Conservation (phyloP, 1,140 invertebrate species). For the Papilio polyxenes region DNA sequence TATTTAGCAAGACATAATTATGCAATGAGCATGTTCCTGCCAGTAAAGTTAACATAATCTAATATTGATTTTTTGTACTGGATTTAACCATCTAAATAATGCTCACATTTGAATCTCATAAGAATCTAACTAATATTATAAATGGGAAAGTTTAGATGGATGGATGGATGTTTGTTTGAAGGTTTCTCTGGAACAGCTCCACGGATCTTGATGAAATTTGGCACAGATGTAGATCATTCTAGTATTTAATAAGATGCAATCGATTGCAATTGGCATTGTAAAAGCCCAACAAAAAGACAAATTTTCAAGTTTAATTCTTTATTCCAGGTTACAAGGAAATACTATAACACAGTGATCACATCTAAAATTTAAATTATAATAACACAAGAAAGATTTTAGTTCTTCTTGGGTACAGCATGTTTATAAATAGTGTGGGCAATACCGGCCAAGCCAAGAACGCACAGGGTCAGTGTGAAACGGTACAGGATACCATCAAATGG, state of each 20-base stretch:
- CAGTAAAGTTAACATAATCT: too few species aligned
- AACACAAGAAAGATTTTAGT: slow-evolving; percentile 45
- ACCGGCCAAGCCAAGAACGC: slow-evolving; percentile 59
- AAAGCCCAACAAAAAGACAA: neutral
- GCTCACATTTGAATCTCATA: too few species aligned
- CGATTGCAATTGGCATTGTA: neutral
- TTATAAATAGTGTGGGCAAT: slow-evolving; percentile 64
- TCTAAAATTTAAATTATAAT: slow-evolving; percentile 61
- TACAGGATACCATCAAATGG: slow-evolving; percentile 75
- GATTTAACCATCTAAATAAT: too few species aligned
- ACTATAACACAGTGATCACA: slow-evolving; percentile 54
- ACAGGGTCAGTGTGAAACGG: slow-evolving; percentile 65
- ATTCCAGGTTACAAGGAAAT: slow-evolving; percentile 52
- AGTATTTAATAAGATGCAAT: neutral
- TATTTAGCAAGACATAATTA: too few species aligned
- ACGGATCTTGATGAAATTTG: too few species aligned
- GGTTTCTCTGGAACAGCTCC: too few species aligned
- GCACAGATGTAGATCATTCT: too few species aligned
- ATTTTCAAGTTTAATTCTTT: slow-evolving; percentile 39
- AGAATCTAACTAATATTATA: too few species aligned
- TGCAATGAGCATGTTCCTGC: too few species aligned
- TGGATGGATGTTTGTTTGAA: too few species aligned
- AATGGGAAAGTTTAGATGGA: too few species aligned
- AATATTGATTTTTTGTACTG: too few species aligned
- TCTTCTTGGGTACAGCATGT: slow-evolving; percentile 69